These are phyloP conservation scores for Lepidochitona cinerea DNA, from an alignment of 2,888 invertebrate species.

Conservation along the genomic window DNA sequence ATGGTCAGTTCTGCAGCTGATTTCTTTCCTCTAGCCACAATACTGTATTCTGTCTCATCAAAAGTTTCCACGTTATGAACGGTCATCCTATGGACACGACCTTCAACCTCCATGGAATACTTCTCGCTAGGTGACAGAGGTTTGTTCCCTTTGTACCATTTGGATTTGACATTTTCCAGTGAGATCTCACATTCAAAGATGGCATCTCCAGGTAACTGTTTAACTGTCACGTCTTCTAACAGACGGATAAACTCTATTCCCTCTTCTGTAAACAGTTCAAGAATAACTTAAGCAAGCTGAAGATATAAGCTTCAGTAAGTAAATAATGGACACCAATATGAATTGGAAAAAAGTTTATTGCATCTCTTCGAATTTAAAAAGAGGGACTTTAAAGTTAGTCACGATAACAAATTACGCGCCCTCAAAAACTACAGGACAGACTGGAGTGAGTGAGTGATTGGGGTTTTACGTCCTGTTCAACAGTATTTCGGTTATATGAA, in stretches of 20 bases:
- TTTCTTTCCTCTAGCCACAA: conserved; percentile 57
- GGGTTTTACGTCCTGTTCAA: no score
- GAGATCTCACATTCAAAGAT: conserved; percentile 85
- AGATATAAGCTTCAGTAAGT: no score
- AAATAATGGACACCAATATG: no score
- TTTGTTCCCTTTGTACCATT: conserved; percentile 87
- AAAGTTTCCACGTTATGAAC: conserved; percentile 55
- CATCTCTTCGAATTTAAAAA: no score
- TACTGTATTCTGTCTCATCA: conserved; percentile 63
- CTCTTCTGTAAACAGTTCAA: conserved; percentile 63
- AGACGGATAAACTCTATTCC: conserved; percentile 60
- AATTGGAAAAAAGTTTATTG: no score
- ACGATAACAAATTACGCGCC: no score
- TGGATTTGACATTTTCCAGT: conserved; percentile 75
- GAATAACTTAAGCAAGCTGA: no score
- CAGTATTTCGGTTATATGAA: no score
- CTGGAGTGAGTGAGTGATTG: no score
- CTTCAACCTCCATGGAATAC: conserved; percentile 59
- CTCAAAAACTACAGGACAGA: no score
- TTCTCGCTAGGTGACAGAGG: conserved; percentile 78
- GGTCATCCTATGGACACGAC: conserved; percentile 57
- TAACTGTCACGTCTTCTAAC: conserved; percentile 60
- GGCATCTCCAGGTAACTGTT: conserved; percentile 57
- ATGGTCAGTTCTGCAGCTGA: conserved; percentile 63
- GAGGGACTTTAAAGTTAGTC: no score